A percentile compares a stretch with the other conserved stretches of the same genome.
Conservation (phyloP, 2,888 invertebrate genomes). For the Tinea trinotella region DNA sequence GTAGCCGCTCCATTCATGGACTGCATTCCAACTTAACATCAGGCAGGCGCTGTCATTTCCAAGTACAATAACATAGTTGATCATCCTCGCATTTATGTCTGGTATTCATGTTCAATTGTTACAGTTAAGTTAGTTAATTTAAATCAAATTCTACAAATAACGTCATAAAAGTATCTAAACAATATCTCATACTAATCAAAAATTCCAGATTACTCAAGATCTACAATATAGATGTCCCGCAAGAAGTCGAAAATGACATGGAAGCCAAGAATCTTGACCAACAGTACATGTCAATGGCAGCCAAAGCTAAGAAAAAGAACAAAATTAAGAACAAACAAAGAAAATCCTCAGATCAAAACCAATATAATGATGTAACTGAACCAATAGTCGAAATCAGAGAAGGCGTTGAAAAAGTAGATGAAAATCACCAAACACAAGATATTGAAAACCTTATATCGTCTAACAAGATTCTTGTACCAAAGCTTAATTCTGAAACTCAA, state of each 20-base stretch:
- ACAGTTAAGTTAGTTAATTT: too few species aligned
- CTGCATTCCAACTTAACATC: too few species aligned
- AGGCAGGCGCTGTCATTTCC: too few species aligned
- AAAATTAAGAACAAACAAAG: conserved; percentile 54
- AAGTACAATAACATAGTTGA: too few species aligned
- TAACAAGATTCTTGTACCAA: conserved; percentile 58
- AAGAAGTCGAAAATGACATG: conserved; percentile 62
- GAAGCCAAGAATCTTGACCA: conserved; percentile 50
- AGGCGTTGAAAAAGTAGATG: conserved; percentile 39
- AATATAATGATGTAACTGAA: conserved; percentile 37
- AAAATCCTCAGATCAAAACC: conserved; percentile 51
- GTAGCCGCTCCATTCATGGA: too few species aligned
- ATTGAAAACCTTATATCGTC: conserved; percentile 66
- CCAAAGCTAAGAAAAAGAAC: conserved; percentile 54
- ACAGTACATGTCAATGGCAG: conserved; percentile 31
- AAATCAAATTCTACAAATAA: too few species aligned
- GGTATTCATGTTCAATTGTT: too few species aligned
- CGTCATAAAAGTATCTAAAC: too few species aligned
- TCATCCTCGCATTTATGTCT: too few species aligned
- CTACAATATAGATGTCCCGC: conserved; percentile 78
- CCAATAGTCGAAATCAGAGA: conserved; percentile 42
- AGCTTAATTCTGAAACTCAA: conserved; percentile 32
- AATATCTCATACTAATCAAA: neutral
- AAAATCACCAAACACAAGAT: conserved; percentile 34
- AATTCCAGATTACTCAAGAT: conserved; percentile 79